Conservation (phyloP, 1,140 invertebrate genomes). For the Penaeus vannamei region DNA sequence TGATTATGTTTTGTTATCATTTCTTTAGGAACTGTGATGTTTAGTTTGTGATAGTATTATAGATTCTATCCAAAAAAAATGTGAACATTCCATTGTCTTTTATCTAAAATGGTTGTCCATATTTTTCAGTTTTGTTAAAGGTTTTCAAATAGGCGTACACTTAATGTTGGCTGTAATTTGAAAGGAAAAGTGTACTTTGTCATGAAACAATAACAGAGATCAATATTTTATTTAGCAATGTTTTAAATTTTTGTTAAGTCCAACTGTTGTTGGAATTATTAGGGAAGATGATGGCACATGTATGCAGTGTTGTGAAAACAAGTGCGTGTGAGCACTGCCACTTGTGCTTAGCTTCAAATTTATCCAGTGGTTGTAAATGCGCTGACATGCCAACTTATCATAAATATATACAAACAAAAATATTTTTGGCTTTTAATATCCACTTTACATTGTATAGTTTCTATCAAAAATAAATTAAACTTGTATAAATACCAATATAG, state of each 20-base stretch:
- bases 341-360: conserved; percentile 39
- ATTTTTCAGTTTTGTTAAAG: conserved; percentile 32
- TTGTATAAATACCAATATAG: too few species aligned
- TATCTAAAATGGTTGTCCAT: conserved; percentile 29
- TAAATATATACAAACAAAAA: conserved; percentile 28
- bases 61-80: conserved; percentile 1
- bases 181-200: conserved; percentile 6
- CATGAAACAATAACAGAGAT: not conserved
- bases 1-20: conserved; percentile 30
- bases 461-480: too few species aligned
- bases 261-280: conserved; percentile 6
- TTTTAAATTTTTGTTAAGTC: not conserved
- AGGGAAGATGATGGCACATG: conserved; percentile 30
- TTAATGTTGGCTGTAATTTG: conserved; percentile 4
- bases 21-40: conserved; percentile 43
- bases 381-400: conserved; percentile 40
- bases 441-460: not conserved
- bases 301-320: conserved; percentile 4
- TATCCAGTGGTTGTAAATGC: conserved; percentile 41
- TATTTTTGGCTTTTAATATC: not conserved
- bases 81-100: conserved; percentile 36
- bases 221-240: conserved; percentile 10
- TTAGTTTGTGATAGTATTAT: conserved; percentile 41
- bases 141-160: conserved; percentile 13
- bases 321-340: conserved; percentile 25